Evolutionary conservation across 1,140 invertebrate genomes (phyloP).

Genomic region (Drosophila nannoptera): DNA sequence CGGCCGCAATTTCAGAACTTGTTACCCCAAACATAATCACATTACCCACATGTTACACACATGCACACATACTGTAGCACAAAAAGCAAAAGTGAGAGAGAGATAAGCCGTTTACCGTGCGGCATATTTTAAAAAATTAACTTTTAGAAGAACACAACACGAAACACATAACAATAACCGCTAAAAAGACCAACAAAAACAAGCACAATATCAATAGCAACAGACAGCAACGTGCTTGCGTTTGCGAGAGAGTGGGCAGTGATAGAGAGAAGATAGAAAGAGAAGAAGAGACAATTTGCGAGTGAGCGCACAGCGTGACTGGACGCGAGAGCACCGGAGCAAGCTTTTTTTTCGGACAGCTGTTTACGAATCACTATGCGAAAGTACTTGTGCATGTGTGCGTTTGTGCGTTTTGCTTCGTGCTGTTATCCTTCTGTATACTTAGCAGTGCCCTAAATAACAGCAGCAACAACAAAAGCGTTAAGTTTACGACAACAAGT

Average conservation of each 20-base stretch:
- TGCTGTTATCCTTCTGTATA: constrained; percentile 24
- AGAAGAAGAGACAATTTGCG: not conserved
- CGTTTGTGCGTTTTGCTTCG: constrained; percentile 6
- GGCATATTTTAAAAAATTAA: constrained; percentile 66
- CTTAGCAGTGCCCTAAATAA: not conserved
- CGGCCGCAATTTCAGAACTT: constrained; percentile 40
- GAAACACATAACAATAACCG: constrained; percentile 56
- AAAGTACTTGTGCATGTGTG: constrained; percentile 8
- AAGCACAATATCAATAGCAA: constrained; percentile 21
- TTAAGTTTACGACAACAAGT: constrained; percentile 26
- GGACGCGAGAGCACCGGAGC: constrained; percentile 8
- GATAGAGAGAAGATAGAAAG: not conserved
- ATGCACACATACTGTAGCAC: constrained; percentile 2
- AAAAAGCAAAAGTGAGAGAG: constrained; percentile 24
- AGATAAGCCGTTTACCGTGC: constrained; percentile 47
- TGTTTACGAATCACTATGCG: constrained; percentile 9
- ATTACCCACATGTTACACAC: constrained; percentile 54
- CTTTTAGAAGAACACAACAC: constrained; percentile 42
- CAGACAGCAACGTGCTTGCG: constrained; percentile 49
- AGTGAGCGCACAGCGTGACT: constrained; percentile 22
- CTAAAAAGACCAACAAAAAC: constrained; percentile 38
- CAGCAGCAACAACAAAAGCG: constrained; percentile 13
- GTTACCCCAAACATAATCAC: constrained; percentile 58
- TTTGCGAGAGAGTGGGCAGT: constrained; percentile 14
- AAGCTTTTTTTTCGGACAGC: constrained; percentile 31